Evolutionary conservation across 2,797 vertebrate species (phyloP).

Genomic region (Karalla daura): DNA sequence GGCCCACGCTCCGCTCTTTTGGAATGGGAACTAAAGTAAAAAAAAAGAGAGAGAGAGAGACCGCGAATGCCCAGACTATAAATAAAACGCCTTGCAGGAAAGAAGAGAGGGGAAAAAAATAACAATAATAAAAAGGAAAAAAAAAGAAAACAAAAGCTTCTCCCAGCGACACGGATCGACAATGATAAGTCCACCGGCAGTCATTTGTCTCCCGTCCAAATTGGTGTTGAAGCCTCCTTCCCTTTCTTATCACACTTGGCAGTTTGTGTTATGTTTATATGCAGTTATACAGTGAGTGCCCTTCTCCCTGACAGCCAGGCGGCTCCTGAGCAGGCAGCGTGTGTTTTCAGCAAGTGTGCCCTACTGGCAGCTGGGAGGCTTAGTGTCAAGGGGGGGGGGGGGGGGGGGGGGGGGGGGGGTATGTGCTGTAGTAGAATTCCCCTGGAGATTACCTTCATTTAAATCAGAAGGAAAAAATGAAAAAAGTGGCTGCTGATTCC

Average conservation of each 20-base stretch:
- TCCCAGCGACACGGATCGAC: conserved; percentile 60
- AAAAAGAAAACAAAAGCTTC: conserved; percentile 58
- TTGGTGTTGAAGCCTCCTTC: conserved; percentile 68
- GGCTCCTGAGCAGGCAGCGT: conserved; percentile 39
- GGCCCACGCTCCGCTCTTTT: conserved; percentile 24
- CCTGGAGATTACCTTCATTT: conserved; percentile 25
- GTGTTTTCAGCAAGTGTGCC: conserved; percentile 59
- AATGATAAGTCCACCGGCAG: conserved; percentile 71
- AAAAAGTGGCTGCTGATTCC: conserved; percentile 41
- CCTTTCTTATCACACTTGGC: conserved; percentile 73
- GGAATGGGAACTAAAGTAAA: conserved; percentile 24
- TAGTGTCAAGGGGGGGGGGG: conserved; percentile 62
- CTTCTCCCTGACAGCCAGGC: conserved; percentile 66
- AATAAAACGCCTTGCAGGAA: conserved; percentile 58
- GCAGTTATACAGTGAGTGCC: conserved; percentile 67
- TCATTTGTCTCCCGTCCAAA: conserved; percentile 78
- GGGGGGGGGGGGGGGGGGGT: too few species aligned
- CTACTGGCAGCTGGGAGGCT: conserved; percentile 43
- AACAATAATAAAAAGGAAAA: conserved; percentile 38
- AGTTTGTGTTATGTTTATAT: conserved; percentile 73
- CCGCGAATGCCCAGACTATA: conserved; percentile 47
- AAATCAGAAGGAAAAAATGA: too few species aligned
- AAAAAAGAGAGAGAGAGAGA: too few species aligned
- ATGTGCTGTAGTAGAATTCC: conserved; percentile 22
- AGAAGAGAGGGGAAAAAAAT: too few species aligned